Evolutionary conservation across 2,797 vertebrate species (phyloP).

Genomic region (Sebastes hubbsi): DNA sequence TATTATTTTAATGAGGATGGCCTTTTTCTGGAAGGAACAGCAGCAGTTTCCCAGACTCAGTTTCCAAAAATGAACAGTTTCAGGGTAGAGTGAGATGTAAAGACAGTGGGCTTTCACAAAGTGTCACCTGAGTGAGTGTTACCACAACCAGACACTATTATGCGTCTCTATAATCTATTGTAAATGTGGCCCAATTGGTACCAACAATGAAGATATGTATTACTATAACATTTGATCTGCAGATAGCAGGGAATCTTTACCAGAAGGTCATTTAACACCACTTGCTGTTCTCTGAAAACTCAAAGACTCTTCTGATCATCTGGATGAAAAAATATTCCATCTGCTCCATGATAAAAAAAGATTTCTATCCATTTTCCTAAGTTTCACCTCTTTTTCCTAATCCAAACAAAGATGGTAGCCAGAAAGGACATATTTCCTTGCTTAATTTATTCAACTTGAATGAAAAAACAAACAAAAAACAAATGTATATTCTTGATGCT

Average conservation of each 20-base stretch:
- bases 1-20: constrained; percentile 75
- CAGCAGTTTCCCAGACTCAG: neutral
- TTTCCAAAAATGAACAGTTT: neutral
- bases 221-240: neutral
- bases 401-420: neutral
- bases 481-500: neutral
- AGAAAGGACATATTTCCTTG: too few species aligned
- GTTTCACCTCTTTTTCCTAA: neutral
- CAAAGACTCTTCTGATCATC: neutral
- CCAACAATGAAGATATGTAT: neutral
- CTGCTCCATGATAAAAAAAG: too few species aligned
- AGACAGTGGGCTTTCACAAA: neutral
- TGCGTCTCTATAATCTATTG: neutral
- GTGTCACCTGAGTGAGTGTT: constrained; percentile 3
- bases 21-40: constrained; percentile 42
- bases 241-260: neutral
- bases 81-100: neutral
- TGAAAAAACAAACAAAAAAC: too few species aligned
- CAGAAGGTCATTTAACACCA: neutral
- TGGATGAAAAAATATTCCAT: neutral
- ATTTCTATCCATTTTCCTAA: neutral
- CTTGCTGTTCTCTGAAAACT: neutral
- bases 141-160: neutral
- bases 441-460: too few species aligned
- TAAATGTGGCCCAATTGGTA: neutral